Base-by-base conservation (phyloP, 2,888 invertebrate species). In the Lasioglossum marginatum region DNA sequence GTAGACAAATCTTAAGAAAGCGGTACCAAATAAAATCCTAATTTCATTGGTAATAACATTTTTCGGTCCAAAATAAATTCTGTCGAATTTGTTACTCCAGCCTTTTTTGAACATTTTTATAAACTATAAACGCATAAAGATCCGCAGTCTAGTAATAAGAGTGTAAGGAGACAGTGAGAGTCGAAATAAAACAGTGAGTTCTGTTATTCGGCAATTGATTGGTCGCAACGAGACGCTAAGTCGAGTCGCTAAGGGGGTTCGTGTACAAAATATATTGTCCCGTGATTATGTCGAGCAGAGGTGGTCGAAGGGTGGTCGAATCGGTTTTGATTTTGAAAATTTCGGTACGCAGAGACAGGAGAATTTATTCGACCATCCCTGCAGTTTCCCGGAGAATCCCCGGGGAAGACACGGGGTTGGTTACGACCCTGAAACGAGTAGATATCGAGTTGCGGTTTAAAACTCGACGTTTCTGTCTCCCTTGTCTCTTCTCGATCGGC, bases 371-470 rank as follows among this genome's bases (percentile, higher is more conserved):
- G 74, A 48, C 83, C 85, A 85, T 85, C 89, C 92, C 92, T 87
- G 89, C 83, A 83, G 91, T 90, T 93, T 90, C 87, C 86, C 82
- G 60, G 80, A 85, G 85, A 90, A 88, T 93, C 91, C 92, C 93
- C 43, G 75, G 87, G 91, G 92, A 71, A 88, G 86, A 81, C 79
- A 81, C 82, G 87, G 89, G 90, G 88, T 91, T 87, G 92, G 89
- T 92, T 92, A 90, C 90, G 92, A 90, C 90, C 88, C 88, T 88
- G 92, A 88, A 94, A 92, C 92, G 93, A 92, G 93, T 92, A 92
- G 93, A 94, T 94, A 95, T 94, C 92, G 93, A 89, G 89, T 92
- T 94, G 95, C 93, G 95, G 94, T 95, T 95, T 95, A 95, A 95
- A 94, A 93, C 91, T 88, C 91, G 85, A 85, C 93, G 92, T 87